Evolutionary conservation across 2,888 invertebrate genomes (phyloP).

Genomic region (Coelogynopora nodosa): DNA sequence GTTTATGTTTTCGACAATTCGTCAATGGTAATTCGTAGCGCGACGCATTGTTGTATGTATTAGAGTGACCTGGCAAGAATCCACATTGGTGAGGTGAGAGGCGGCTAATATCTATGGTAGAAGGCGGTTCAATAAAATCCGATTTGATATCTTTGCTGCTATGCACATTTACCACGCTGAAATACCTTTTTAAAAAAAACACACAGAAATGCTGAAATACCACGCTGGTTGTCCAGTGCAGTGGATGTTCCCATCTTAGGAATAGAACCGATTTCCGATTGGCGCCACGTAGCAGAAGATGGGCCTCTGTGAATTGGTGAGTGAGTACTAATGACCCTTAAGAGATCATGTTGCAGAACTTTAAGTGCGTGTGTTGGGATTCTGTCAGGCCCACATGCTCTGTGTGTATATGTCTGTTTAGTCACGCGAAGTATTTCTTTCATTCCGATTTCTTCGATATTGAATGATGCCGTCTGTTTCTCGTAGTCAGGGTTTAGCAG

Average conservation of each 20-base stretch:
- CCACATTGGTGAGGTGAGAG: not conserved
- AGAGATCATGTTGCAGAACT: not conserved
- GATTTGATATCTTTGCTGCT: constrained; percentile 6
- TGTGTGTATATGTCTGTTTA: not conserved
- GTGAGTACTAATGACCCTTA: constrained; percentile 4
- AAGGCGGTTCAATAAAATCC: constrained; percentile 2
- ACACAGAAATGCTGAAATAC: too few relatives aligned
- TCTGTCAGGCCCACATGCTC: constrained; percentile 8
- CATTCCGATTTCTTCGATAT: not conserved
- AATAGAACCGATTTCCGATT: constrained; percentile 10
- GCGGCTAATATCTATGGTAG: not conserved
- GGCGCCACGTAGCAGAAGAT: not conserved
- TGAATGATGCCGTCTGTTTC: not conserved
- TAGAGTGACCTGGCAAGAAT: not conserved
- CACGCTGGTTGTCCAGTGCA: not conserved
- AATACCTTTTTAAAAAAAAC: too few relatives aligned
- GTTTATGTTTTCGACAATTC: not conserved
- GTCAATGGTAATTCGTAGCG: not conserved
- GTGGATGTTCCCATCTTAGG: constrained; percentile 26
- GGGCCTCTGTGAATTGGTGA: not conserved
- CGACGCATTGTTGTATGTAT: not conserved
- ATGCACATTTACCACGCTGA: constrained; percentile 13
- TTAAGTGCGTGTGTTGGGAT: constrained; percentile 6
- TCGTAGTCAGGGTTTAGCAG: constrained; percentile 10
- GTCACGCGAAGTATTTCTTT: constrained; percentile 4